Percentiles rank a stretch among this genome's conserved stretches.
These are phyloP conservation scores for Lamprotornis superbus DNA, from an alignment of 2,113 vertebrate species.

Conservation along the genomic window DNA sequence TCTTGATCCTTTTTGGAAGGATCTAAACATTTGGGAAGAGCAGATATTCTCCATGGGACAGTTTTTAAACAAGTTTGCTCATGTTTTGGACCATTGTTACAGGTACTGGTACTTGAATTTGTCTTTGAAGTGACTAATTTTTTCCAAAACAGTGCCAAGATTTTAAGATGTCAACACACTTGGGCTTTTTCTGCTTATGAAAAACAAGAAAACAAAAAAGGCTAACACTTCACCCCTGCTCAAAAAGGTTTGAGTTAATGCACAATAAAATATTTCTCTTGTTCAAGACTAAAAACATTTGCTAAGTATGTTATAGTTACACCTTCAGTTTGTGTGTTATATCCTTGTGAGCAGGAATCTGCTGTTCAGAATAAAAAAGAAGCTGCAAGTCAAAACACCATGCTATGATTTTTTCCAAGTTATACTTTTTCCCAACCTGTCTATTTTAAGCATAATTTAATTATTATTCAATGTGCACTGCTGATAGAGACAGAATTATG, in stretches of 20 bases:
- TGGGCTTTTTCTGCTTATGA: background rate
- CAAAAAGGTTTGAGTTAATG: background rate
- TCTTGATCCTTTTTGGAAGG: background rate
- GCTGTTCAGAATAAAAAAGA: background rate
- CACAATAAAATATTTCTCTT: background rate
- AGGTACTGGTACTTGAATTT: background rate
- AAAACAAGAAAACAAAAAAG: background rate
- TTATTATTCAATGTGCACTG: background rate
- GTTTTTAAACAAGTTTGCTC: background rate
- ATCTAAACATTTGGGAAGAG: background rate
- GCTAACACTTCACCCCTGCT: background rate
- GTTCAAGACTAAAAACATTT: background rate
- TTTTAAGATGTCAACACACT: background rate
- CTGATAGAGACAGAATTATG: background rate
- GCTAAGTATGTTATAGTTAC: background rate
- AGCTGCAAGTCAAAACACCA: background rate
- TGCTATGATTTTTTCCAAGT: background rate
- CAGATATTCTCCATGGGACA: background rate
- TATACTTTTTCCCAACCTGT: background rate
- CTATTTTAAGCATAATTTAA: background rate
- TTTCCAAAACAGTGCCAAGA: background rate
- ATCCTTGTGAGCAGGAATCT: background rate
- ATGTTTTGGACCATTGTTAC: background rate
- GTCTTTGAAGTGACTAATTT: background rate
- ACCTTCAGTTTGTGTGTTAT: background rate